Percentiles rank a stretch among this genome's conserved stretches.
These are phyloP conservation scores for Symphodus melops DNA, from an alignment of 2,113 vertebrate species.

Conservation along the genomic window DNA sequence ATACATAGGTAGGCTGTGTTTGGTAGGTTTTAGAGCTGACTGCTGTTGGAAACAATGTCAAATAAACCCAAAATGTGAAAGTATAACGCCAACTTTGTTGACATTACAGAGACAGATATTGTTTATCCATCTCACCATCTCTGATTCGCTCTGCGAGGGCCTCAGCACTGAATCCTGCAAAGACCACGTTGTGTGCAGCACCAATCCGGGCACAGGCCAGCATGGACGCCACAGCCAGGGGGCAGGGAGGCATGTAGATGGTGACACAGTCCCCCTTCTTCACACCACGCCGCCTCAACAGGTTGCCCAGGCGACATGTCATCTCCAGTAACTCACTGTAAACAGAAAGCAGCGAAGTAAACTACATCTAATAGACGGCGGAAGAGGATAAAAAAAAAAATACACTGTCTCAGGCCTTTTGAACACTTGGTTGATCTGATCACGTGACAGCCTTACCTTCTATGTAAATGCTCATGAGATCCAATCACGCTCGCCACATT, in stretches of 20 bases:
- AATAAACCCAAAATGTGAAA: too few species aligned
- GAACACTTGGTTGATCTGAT: too few species aligned
- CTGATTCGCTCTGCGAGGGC: slow-evolving; percentile 83
- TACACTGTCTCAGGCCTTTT: too few species aligned
- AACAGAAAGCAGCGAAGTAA: slow-evolving; percentile 6
- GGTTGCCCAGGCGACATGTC: slow-evolving; percentile 84
- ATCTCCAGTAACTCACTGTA: slow-evolving; percentile 84
- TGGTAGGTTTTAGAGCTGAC: too few species aligned
- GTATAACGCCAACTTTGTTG: too few species aligned
- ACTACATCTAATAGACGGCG: not conserved
- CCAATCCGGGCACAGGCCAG: slow-evolving; percentile 85
- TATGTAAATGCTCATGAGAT: too few species aligned
- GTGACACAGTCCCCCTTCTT: slow-evolving; percentile 84
- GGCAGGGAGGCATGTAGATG: slow-evolving; percentile 87
- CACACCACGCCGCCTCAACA: slow-evolving; percentile 81
- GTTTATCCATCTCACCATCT: slow-evolving; percentile 79
- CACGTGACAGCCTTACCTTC: too few species aligned
- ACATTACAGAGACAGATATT: too few species aligned
- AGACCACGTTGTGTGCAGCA: slow-evolving; percentile 84
- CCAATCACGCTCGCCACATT: too few species aligned
- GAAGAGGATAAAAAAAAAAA: not conserved
- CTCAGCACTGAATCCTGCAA: slow-evolving; percentile 86
- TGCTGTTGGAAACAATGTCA: too few species aligned
- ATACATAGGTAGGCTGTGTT: too few species aligned
- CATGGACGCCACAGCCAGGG: slow-evolving; percentile 85